These are phyloP conservation scores for Catharus fuscescens DNA, from an alignment of 2,113 vertebrate genomes.

Conservation along the genomic window DNA sequence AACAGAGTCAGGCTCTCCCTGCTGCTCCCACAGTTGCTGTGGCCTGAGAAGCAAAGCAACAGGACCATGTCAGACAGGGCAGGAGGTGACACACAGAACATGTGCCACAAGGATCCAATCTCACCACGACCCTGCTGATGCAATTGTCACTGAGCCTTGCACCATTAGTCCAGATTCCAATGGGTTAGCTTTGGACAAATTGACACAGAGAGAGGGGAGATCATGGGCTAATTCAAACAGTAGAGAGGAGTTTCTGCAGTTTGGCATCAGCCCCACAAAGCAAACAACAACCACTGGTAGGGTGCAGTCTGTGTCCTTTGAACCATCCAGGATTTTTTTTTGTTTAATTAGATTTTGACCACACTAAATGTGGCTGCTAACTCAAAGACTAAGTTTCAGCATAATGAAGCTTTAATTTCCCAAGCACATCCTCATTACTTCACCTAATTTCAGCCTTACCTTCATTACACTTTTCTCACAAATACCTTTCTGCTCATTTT, in stretches of 20 bases:
- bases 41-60: not conserved
- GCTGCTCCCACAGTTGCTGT: not conserved
- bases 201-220: not conserved
- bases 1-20: not conserved
- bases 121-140: not conserved
- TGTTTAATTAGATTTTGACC: not conserved
- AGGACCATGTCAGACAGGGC: not conserved
- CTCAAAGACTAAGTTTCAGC: not conserved
- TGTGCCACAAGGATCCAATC: not conserved
- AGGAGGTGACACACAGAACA: not conserved
- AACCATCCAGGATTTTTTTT: not conserved
- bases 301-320: not conserved
- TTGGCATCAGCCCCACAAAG: not conserved
- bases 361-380: not conserved
- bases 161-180: not conserved
- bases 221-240: not conserved
- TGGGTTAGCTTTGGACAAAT: not conserved
- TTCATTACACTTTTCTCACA: not conserved
- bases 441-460: not conserved
- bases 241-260: not conserved
- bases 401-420: constrained; percentile 16
- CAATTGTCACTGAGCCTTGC: not conserved
- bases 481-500: not conserved
- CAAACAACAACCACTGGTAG: not conserved
- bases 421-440: not conserved